Percentiles rank a stretch among this genome's conserved stretches.
phyloP scores from a whole-genome alignment of 2,888 invertebrate species.

The Melieria omissa region DNA sequence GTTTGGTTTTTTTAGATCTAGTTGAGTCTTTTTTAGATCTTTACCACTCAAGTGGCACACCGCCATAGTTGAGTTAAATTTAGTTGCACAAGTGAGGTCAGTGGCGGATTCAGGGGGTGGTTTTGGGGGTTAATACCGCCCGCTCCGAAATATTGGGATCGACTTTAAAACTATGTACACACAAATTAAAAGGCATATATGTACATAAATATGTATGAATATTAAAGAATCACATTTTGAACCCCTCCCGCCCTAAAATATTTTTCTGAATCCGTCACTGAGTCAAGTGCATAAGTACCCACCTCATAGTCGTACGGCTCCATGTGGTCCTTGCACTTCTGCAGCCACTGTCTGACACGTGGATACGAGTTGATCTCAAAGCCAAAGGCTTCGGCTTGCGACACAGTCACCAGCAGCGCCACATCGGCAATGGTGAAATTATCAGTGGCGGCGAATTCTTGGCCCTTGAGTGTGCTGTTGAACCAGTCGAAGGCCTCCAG shows the following conservation, averaged over 20 bases:
- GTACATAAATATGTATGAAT: not conserved
- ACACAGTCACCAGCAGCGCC: conserved; percentile 63
- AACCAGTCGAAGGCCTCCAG: conserved; percentile 71
- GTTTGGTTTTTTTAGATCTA: too few species aligned
- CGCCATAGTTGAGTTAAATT: too few species aligned
- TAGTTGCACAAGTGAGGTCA: too few species aligned
- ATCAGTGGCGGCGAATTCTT: conserved; percentile 72
- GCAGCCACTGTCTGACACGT: conserved; percentile 73
- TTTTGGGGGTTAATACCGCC: too few species aligned
- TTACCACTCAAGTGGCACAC: too few species aligned
- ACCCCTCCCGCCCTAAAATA: not conserved
- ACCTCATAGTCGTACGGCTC: conserved; percentile 76
- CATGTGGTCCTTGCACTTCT: conserved; percentile 73
- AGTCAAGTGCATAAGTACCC: not conserved
- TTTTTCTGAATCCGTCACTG: too few species aligned
- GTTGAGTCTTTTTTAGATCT: too few species aligned
- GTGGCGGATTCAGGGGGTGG: too few species aligned
- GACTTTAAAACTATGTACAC: too few species aligned
- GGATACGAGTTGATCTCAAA: conserved; percentile 69
- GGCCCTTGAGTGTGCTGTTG: conserved; percentile 69
- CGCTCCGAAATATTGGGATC: too few species aligned
- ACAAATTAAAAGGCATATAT: too few species aligned
- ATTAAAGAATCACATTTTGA: not conserved
- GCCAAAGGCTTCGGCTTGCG: conserved; percentile 67
- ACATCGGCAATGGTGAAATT: conserved; percentile 67